Evolutionary conservation across 2,888 invertebrate species (phyloP).

Genomic region (Aradus depressus): DNA sequence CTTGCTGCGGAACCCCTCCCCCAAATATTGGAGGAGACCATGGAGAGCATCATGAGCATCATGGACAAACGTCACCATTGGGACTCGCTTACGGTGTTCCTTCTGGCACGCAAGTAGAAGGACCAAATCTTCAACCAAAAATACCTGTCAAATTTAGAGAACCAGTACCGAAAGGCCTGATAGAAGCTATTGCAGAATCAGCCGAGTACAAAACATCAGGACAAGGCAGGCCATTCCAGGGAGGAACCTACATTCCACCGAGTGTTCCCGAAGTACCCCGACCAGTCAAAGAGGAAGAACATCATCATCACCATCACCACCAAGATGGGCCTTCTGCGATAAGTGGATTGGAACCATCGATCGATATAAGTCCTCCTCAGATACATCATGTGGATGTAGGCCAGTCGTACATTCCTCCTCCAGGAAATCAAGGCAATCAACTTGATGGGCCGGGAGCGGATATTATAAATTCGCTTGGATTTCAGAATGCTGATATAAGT

Average conservation of each 20-base stretch:
- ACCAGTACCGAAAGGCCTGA: conserved; percentile 57
- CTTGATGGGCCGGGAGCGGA: conserved; percentile 16
- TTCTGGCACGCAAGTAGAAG: conserved; percentile 32
- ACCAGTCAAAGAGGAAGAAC: conserved; percentile 24
- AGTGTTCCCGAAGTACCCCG: conserved; percentile 32
- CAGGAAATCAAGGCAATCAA: conserved; percentile 1
- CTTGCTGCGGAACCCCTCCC: conserved; percentile 37
- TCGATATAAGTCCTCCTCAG: conserved; percentile 27
- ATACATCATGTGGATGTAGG: background rate
- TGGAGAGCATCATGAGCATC: background rate
- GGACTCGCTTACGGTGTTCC: conserved; percentile 31
- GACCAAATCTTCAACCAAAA: conserved; percentile 38
- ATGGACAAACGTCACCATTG: conserved; percentile 18
- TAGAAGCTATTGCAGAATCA: conserved; percentile 53
- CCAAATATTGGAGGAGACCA: conserved; percentile 23
- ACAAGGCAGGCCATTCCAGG: conserved; percentile 38
- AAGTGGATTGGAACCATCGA: conserved; percentile 14
- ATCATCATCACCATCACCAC: conserved; percentile 19
- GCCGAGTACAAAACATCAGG: conserved; percentile 44
- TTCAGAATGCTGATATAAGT: conserved; percentile 28
- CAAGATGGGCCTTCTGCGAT: conserved; percentile 15
- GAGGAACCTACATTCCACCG: conserved; percentile 33
- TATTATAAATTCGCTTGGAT: conserved; percentile 29
- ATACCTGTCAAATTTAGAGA: conserved; percentile 60
- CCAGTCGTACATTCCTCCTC: conserved; percentile 7